phyloP scores from a whole-genome alignment of 2,113 vertebrate genomes.

The Apodemus sylvaticus region DNA sequence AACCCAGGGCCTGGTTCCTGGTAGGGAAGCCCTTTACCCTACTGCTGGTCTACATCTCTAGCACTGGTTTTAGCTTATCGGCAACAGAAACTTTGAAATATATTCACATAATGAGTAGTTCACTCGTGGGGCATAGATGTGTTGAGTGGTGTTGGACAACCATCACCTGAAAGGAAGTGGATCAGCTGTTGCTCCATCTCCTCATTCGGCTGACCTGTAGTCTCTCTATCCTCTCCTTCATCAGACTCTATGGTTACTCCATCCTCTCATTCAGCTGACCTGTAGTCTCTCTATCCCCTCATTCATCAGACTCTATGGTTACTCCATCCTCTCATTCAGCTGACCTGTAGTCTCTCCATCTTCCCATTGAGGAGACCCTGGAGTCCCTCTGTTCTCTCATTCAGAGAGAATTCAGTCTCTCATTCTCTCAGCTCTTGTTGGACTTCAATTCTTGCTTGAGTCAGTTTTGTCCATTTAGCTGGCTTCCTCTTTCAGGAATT shows the following conservation, averaged over 20 bases:
- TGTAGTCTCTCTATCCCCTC: too few relatives aligned
- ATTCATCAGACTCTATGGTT: background rate
- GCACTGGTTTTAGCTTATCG: background rate
- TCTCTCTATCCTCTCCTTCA: too few relatives aligned
- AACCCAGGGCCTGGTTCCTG: background rate
- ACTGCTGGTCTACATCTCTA: background rate
- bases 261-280: too few relatives aligned
- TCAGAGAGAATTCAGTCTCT: too few relatives aligned
- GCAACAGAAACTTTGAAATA: background rate
- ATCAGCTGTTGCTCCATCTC: rapidly evolving
- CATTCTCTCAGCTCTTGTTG: background rate
- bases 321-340: too few relatives aligned
- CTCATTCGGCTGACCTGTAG: rapidly evolving
- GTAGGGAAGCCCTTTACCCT: background rate
- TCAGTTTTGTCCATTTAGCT: background rate
- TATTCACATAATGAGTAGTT: too few relatives aligned
- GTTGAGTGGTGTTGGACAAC: background rate
- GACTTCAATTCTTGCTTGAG: background rate
- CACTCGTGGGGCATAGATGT: too few relatives aligned
- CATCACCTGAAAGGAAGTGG: background rate
- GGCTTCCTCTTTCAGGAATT: background rate
- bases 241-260: too few relatives aligned
- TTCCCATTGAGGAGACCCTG: too few relatives aligned
- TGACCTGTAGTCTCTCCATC: too few relatives aligned
- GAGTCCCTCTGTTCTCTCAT: background rate